Evolutionary conservation across 2,797 vertebrate species (phyloP), one percentile per base, ranked within the genome.

Genomic region (Halcyon leucocephala): DNA sequence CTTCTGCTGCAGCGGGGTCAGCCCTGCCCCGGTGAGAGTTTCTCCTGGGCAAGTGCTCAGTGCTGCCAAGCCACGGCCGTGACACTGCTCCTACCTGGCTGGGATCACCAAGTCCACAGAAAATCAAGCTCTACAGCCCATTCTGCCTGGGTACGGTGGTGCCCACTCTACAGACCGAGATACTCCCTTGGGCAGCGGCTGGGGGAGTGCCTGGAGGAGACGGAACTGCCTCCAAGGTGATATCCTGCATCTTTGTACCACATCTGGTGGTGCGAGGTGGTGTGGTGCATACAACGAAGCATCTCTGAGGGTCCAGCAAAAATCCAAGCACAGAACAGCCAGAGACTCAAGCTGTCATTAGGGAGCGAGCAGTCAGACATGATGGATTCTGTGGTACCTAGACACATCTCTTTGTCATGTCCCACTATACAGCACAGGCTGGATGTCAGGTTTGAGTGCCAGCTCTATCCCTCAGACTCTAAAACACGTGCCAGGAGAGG

Each of bases 41-140:
- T 64, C 64, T 33, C 57, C 57, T 7, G 13, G 39, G 44, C n/a
- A 16, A 88, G 57, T 1, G 20, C 33, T 35, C 2, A 2, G 55
- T 42, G 55, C 58, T 29, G 60, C 72, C 4, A 5, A 78, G 60
- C 60, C 14, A 2, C 0, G 10, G 73, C 35, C 6, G 1, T 29
- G 57, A 51, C 2, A 0, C 54, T 78, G 80, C 64, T 86, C 57
- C 65, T 62, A 49, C 67, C 20, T 0, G 0, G 19, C 54, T 76
- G 42, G 35, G 46, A 21, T 20, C 20, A 33, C 18, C n/a, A 42
- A 49, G 10, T 6, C 51, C 60, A 10, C 0, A 7, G 61, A 62
- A 80, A 86, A 90, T 0, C 25, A 46, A 80, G 51, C 28, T 54
- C 29, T 67, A 24, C n/a, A 39, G 44, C 15, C 24, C 1, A 0